Conservation (phyloP, 2,888 invertebrate genomes). For the Ectemnius cavifrons region DNA sequence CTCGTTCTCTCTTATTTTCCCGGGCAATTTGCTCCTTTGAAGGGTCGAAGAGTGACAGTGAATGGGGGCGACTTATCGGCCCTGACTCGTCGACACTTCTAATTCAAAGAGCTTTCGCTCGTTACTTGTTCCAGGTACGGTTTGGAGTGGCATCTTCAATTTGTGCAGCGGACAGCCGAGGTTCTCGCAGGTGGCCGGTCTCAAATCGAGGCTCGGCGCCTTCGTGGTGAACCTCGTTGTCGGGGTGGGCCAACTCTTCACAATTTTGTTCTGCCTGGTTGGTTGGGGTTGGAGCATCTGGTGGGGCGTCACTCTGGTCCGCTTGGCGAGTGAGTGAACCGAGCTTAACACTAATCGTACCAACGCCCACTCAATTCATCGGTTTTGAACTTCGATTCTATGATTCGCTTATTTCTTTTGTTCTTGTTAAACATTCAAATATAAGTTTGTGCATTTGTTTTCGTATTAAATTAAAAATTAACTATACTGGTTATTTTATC, state of each 20-base stretch:
- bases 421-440: too few relatives aligned
- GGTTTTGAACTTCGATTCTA: too few relatives aligned
- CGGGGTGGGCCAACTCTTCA: conserved; percentile 93
- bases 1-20: background rate
- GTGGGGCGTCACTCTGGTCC: conserved; percentile 97
- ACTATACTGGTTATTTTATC: too few relatives aligned
- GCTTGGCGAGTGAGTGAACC: conserved; percentile 89
- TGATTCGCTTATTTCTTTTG: too few relatives aligned
- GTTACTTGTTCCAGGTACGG: conserved; percentile 84
- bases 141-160: conserved; percentile 93
- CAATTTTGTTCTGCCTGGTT: conserved; percentile 94
- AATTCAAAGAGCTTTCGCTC: background rate
- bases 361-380: too few relatives aligned
- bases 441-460: too few relatives aligned
- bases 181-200: conserved; percentile 89
- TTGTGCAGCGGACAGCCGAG: conserved; percentile 93
- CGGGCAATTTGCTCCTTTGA: background rate
- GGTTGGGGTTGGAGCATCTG: conserved; percentile 99
- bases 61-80: background rate
- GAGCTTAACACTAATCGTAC: background rate
- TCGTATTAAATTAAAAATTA: too few relatives aligned
- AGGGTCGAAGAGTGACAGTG: background rate
- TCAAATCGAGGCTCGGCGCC: conserved; percentile 87
- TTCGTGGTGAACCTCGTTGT: conserved; percentile 92
- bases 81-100: background rate